phyloP scores from a whole-genome alignment of 2,113 vertebrate species.

The Psittacus erithacus region DNA sequence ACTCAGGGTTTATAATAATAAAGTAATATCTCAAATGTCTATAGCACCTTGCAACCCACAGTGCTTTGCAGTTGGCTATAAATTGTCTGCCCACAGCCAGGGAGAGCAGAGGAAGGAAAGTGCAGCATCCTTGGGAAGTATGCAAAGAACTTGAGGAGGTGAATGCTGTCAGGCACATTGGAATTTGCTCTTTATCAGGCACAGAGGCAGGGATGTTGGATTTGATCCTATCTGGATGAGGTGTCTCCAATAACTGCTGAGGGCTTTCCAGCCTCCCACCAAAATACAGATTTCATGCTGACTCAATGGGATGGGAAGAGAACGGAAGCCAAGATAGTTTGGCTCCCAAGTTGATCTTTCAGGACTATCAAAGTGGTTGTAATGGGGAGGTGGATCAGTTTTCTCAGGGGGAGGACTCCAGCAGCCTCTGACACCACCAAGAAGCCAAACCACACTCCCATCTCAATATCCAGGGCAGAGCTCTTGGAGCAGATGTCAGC shows the following conservation, averaged over 20 bases:
- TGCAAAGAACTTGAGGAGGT: slow-evolving; percentile 26
- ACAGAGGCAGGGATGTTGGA: background rate
- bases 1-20: slow-evolving; percentile 48
- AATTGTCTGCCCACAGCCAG: slow-evolving; percentile 8
- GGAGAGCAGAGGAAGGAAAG: slow-evolving; percentile 5
- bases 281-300: background rate
- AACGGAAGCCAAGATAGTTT: background rate
- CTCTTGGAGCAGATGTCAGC: background rate
- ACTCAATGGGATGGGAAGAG: background rate
- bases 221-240: background rate
- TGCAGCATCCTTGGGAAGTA: slow-evolving; percentile 41
- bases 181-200: slow-evolving; percentile 35
- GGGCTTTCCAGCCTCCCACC: background rate
- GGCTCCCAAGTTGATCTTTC: background rate
- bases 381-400: background rate
- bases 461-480: background rate
- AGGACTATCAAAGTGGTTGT: background rate
- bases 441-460: background rate
- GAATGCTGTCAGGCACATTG: slow-evolving; percentile 6
- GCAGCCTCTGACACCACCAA: background rate
- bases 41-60: slow-evolving; percentile 35
- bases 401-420: background rate
- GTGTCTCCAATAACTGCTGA: background rate
- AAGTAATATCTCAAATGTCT: slow-evolving; percentile 51
- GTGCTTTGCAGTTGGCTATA: slow-evolving; percentile 15